Conservation (phyloP, 2,797 vertebrate genomes). For the Tokudaia muenninki region DNA sequence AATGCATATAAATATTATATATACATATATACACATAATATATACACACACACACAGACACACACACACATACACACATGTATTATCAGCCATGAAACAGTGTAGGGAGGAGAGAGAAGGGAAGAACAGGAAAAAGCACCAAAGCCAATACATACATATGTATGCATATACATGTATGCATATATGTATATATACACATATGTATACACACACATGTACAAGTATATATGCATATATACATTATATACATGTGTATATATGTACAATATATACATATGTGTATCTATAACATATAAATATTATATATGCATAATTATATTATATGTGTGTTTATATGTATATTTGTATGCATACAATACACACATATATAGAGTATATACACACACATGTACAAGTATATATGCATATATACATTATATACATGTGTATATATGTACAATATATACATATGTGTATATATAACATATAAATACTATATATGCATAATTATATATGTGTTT, state of each 20-base stretch:
- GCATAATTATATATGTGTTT: background rate
- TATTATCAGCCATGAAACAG: background rate
- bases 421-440: too few species aligned
- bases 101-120: background rate
- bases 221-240: too few species aligned
- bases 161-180: too few species aligned
- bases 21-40: background rate
- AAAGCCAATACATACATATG: background rate
- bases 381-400: too few species aligned
- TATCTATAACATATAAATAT: too few species aligned
- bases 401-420: too few species aligned
- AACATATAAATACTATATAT: too few species aligned
- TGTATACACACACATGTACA: too few species aligned
- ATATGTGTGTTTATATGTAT: background rate
- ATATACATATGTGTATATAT: background rate
- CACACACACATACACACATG: background rate
- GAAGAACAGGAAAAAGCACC: background rate
- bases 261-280: background rate
- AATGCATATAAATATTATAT: background rate
- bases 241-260: too few species aligned
- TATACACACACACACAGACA: background rate
- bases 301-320: too few species aligned
- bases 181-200: too few species aligned
- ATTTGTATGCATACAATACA: background rate
- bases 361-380: background rate